Evolutionary conservation across 2,888 invertebrate species (phyloP), one percentile per base, ranked within the genome.

Genomic region (Diaprepes abbreviatus): DNA sequence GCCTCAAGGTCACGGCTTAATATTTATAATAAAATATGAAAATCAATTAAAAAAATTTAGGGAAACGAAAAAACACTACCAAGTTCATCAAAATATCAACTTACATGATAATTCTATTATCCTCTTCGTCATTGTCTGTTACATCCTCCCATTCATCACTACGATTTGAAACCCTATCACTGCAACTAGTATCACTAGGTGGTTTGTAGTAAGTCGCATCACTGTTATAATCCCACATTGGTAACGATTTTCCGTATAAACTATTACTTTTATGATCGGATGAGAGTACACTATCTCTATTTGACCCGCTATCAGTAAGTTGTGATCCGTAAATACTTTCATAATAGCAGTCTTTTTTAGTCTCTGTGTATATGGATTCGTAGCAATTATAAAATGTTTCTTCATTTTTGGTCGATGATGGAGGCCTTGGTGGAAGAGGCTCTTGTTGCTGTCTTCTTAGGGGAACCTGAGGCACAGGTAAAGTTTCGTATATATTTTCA

Each of bases 121-220:
- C 85, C 74, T 81, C 84, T 72, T 88, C 88, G 40, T 84, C 84
- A 73, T 87, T 87, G 78, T 89, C 89, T 3, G 88, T 88, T 10
- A 90, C 84, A 77, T 90, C 90, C 38, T 90, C 87, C 90, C 90
- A 91, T 76, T 90, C 90, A 72, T 91, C 90, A 72, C 89, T 89
- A 14, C 88, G 84, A 75, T 89, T 89, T 4, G 60, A 62, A 1
- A 63, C 45, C 16, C 66, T 58, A 55, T 67, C 71, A 74, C 88
- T 89, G 54, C 85, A 86, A 76, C 89, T 89, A 21, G 87, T 84
- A 77, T 88, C 88, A 74, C 88, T 88, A 12, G 79, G 75, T 73
- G 87, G 86, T 6, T 88, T 87, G 24, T 87, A 87, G 75, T 85
- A 87, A 74, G 78, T 76, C 14, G 72, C 65, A 14, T 66, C 71